phyloP scores from a whole-genome alignment of 2,888 invertebrate genomes.

The Drosophila meridionalis region DNA sequence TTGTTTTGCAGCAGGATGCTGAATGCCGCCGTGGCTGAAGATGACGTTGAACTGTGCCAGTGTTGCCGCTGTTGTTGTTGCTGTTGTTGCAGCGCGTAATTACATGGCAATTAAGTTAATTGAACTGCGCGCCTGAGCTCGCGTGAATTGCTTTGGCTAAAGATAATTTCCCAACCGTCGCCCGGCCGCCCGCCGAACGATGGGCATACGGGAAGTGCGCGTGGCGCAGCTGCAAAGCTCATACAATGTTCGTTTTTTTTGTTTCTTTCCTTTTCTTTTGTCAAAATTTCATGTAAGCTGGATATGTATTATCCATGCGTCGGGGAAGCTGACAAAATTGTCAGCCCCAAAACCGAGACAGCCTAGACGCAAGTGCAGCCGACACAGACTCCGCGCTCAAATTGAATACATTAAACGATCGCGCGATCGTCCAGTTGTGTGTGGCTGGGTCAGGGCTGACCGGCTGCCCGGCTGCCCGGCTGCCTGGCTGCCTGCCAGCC shows the following conservation, averaged over 20 bases:
- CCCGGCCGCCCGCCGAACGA: not conserved
- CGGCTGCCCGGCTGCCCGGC: not conserved
- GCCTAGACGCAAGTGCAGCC: slow-evolving; percentile 16
- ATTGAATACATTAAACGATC: slow-evolving; percentile 34
- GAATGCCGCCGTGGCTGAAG: slow-evolving; percentile 52
- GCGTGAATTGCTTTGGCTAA: slow-evolving; percentile 66
- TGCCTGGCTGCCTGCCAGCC: not conserved
- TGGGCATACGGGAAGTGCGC: slow-evolving; percentile 28
- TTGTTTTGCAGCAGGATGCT: slow-evolving; percentile 73
- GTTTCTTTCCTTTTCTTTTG: slow-evolving; percentile 10
- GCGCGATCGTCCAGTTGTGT: slow-evolving; percentile 17
- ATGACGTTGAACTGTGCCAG: slow-evolving; percentile 46
- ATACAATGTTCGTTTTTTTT: not conserved
- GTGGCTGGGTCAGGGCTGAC: slow-evolving; percentile 35
- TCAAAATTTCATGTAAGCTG: slow-evolving; percentile 46
- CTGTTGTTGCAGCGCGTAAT: slow-evolving; percentile 69
- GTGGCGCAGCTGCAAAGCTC: slow-evolving; percentile 42
- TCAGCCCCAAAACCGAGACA: slow-evolving; percentile 29
- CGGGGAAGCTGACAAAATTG: slow-evolving; percentile 37
- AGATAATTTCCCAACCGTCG: slow-evolving; percentile 34
- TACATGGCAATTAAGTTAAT: slow-evolving; percentile 85
- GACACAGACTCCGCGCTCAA: slow-evolving; percentile 5
- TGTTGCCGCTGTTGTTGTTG: slow-evolving; percentile 24
- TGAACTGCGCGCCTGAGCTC: slow-evolving; percentile 80
- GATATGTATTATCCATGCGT: slow-evolving; percentile 25